Evolutionary conservation across 2,888 invertebrate species (phyloP), one percentile per base, ranked within the genome.

Genomic region (Plebejus argus): DNA sequence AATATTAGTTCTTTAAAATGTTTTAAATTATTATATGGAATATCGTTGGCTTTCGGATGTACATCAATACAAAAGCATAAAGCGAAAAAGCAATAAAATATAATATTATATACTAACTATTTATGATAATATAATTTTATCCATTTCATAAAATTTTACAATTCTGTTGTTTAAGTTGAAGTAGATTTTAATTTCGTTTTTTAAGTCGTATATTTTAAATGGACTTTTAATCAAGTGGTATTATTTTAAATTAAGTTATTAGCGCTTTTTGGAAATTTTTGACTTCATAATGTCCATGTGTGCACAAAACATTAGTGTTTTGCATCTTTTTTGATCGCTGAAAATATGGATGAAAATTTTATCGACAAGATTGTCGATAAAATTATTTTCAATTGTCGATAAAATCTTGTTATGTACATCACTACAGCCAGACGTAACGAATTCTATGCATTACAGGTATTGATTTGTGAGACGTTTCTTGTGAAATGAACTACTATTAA

Each of bases 401-500:
- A 53, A 53, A 53, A 3, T 53, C 18, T 5, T 18, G 4, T 3
- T 3, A 53, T 3, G 80, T 78, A 82, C 91, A 84, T 82, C 90
- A 85, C 89, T 89, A 91, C 88, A 92, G 90, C 89, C 91, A 90
- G 91, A 92, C 90, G 91, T 90, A 92, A 92, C 90, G 91, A 90
- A 92, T 92, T 92, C 92, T 89, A 90, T 87, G 91, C 91, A 92
- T 92, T 91, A 89, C 87, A 89, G 84, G 91, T 92, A 92, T 93
- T 92, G 91, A 92, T 93, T 92, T 91, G 91, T 91, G 90, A 87
- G 90, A 91, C 90, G 89, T 90, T 90, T 91, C 87, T 90, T 86
- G 89, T 90, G 87, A 89, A 90, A 87, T 91, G 90, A 90, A 87
- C 90, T 86, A 89, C 90, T 88, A 91, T 89, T 89, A 91, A 90